A percentile compares a stretch with the other conserved stretches of the same genome.
Conservation (phyloP, 2,113 vertebrate genomes). For the Barnardius zonarius region DNA sequence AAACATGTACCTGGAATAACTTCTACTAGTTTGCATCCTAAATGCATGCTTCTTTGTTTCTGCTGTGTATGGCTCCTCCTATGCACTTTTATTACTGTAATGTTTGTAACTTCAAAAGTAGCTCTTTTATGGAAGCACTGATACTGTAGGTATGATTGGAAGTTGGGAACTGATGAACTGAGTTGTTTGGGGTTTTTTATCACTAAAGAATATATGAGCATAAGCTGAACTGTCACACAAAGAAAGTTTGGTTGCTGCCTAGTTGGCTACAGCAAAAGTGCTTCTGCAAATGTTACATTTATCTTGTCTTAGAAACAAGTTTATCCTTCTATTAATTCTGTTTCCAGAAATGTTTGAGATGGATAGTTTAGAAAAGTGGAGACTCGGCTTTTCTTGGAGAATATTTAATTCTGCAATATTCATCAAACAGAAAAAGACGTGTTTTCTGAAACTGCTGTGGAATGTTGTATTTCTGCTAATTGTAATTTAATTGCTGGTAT, state of each 20-base stretch:
- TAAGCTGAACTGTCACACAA: background rate
- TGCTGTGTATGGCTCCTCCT: background rate
- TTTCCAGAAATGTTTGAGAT: constrained; percentile 2
- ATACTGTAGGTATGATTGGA: background rate
- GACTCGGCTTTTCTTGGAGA: background rate
- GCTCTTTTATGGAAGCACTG: background rate
- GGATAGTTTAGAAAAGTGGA: background rate
- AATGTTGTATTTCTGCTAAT: constrained; percentile 44
- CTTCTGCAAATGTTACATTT: background rate
- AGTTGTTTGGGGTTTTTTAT: background rate
- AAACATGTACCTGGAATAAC: background rate
- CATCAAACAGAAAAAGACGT: background rate
- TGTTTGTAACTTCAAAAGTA: background rate
- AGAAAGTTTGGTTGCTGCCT: background rate
- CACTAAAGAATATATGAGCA: background rate
- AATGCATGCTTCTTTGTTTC: background rate
- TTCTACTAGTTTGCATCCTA: background rate
- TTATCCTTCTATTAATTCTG: background rate
- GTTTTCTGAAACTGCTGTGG: background rate
- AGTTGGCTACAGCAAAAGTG: background rate
- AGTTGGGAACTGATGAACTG: background rate
- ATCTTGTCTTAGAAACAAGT: background rate
- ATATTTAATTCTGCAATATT: background rate
- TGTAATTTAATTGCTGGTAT: constrained; percentile 44
- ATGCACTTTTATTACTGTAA: background rate